A percentile compares a stretch with the other conserved stretches of the same genome.
Conservation (phyloP, 2,113 vertebrate species). For the Oxyruncus cristatus region DNA sequence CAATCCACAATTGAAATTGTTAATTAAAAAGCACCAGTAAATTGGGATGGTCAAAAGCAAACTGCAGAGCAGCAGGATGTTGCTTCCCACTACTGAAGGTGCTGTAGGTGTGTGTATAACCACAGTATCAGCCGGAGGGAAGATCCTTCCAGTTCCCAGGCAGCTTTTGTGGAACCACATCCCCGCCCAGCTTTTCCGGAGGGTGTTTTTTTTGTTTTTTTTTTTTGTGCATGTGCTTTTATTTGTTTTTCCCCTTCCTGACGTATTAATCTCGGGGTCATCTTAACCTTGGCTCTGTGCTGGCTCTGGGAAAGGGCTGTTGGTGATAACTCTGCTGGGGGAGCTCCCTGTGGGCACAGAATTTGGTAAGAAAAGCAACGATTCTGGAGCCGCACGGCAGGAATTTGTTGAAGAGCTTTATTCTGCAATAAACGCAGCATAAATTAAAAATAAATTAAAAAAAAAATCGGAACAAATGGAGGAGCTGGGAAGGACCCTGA, state of each 20-base stretch:
- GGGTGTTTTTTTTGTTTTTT: accelerated
- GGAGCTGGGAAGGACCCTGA: not conserved
- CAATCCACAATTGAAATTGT: not conserved
- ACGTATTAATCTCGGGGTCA: not conserved
- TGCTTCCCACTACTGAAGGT: not conserved
- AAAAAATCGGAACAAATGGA: not conserved
- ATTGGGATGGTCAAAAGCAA: not conserved
- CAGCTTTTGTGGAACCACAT: not conserved
- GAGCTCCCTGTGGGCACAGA: not conserved
- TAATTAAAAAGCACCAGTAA: not conserved
- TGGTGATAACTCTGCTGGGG: not conserved
- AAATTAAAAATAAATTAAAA: not conserved
- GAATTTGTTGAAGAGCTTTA: not conserved
- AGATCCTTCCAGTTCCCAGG: not conserved
- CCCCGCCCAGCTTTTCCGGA: not conserved
- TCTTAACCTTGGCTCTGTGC: not conserved
- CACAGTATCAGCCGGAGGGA: not conserved
- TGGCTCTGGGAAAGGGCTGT: accelerated
- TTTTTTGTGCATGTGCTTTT: not conserved
- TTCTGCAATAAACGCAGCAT: not conserved
- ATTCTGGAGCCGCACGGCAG: not conserved
- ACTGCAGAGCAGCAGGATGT: not conserved
- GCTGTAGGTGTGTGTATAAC: not conserved
- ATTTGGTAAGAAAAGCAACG: not conserved
- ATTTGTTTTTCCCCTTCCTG: not conserved